These are phyloP conservation scores for Ceyx cyanopectus DNA, from an alignment of 2,113 vertebrate species.

Conservation along the genomic window DNA sequence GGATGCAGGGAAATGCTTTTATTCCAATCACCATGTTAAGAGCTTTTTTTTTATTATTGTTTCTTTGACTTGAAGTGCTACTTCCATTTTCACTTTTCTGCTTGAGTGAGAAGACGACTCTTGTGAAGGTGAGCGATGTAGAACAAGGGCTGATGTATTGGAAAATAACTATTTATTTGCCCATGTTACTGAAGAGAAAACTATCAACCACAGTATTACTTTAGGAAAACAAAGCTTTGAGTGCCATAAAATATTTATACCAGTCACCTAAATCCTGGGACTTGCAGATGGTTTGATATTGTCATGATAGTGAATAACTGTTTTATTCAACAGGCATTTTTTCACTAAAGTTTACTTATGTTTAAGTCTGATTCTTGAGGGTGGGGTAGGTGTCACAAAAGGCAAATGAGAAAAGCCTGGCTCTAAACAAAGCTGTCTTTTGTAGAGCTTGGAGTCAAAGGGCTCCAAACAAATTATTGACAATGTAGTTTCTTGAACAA, in stretches of 20 bases:
- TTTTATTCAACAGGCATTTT: not conserved
- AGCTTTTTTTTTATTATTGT: not conserved
- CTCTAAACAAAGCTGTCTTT: not conserved
- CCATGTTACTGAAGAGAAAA: not conserved
- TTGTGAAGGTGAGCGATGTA: not conserved
- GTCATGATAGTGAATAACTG: not conserved
- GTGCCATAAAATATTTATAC: not conserved
- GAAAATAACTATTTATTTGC: not conserved
- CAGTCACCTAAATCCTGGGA: not conserved
- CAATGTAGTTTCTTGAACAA: not conserved
- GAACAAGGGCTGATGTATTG: not conserved
- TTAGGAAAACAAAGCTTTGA: not conserved
- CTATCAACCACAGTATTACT: not conserved
- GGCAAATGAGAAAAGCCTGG: not conserved
- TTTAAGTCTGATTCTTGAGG: not conserved
- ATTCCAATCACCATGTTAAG: not conserved
- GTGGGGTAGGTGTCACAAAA: not conserved
- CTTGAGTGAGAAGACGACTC: not conserved
- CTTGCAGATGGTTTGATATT: not conserved
- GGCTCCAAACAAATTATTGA: not conserved
- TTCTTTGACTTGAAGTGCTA: conserved; percentile 9
- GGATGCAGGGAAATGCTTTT: conserved; percentile 32
- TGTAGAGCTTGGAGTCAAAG: not conserved
- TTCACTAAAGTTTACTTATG: not conserved
- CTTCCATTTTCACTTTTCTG: conserved; percentile 66